Percentiles rank a stretch among this genome's conserved stretches.
phyloP scores from a whole-genome alignment of 2,888 invertebrate genomes.

The Athalia circularis region DNA sequence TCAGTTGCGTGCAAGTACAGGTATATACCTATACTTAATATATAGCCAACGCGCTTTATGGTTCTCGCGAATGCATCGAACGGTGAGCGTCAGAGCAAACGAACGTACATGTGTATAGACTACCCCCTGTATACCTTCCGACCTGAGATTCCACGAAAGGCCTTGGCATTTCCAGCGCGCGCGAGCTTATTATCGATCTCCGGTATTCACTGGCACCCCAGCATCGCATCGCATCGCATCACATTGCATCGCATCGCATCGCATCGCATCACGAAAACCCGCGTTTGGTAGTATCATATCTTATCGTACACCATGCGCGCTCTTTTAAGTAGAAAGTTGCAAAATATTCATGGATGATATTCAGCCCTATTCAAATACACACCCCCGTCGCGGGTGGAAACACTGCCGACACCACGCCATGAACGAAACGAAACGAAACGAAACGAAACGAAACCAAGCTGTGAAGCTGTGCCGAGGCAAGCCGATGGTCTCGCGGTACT shows the following conservation, averaged over 20 bases:
- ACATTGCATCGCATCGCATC: slow-evolving; percentile 1
- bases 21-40: no score
- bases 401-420: slow-evolving; percentile 50
- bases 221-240: slow-evolving; percentile 4
- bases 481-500: slow-evolving; percentile 62
- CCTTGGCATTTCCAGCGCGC: slow-evolving; percentile 28
- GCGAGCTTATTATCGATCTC: slow-evolving; percentile 45
- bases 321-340: slow-evolving; percentile 60
- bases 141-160: slow-evolving; percentile 41
- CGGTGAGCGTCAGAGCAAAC: slow-evolving; percentile 16
- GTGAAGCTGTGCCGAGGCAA: slow-evolving; percentile 42
- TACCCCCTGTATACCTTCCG: slow-evolving; percentile 7
- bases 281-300: slow-evolving; percentile 41
- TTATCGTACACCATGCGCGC: slow-evolving; percentile 36
- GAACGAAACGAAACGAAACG: slow-evolving; percentile 32
- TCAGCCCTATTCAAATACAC: slow-evolving; percentile 62
- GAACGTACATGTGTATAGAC: not conserved
- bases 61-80: slow-evolving; percentile 31
- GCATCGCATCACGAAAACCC: slow-evolving; percentile 13
- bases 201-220: slow-evolving; percentile 39
- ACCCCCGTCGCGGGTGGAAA: slow-evolving; percentile 50
- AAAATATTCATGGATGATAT: slow-evolving; percentile 69
- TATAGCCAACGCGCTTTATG: not conserved
- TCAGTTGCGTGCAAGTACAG: not conserved
- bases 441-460: slow-evolving; percentile 38